Percentiles rank a stretch among this genome's conserved stretches.
Evolutionary conservation across 2,888 invertebrate species (phyloP).

Genomic region (Drosophila nigricruria): DNA sequence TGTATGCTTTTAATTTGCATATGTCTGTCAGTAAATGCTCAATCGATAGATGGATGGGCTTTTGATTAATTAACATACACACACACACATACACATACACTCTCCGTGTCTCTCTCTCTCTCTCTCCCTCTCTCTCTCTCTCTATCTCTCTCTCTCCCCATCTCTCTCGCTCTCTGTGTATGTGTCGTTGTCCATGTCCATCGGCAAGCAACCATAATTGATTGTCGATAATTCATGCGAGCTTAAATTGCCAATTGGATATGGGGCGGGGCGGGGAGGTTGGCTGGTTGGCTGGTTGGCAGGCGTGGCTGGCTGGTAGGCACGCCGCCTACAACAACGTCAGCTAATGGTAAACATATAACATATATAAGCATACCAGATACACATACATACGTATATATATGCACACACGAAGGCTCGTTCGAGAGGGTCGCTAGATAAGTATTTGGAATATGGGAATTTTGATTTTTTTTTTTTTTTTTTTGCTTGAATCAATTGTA

Average conservation of each 20-base stretch:
- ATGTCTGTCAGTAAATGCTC: slow-evolving; percentile 72
- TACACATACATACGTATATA: slow-evolving; percentile 18
- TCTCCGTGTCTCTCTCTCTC: slow-evolving; percentile 5
- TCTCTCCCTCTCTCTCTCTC: slow-evolving; percentile 12
- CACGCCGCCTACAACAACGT: slow-evolving; percentile 26
- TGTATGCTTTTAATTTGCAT: slow-evolving; percentile 77
- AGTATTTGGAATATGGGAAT: not conserved
- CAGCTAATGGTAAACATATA: slow-evolving; percentile 61
- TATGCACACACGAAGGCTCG: slow-evolving; percentile 2
- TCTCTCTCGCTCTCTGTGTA: slow-evolving; percentile 5
- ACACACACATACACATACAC: slow-evolving; percentile 25
- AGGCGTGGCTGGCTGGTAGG: slow-evolving; percentile 14
- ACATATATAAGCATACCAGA: slow-evolving; percentile 26
- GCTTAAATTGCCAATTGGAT: slow-evolving; percentile 83
- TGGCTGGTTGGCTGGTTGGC: not conserved
- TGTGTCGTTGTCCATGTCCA: slow-evolving; percentile 19
- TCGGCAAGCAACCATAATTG: slow-evolving; percentile 77
- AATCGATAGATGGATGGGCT: slow-evolving; percentile 77
- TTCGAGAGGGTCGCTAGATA: not conserved
- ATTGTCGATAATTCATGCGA: slow-evolving; percentile 83
- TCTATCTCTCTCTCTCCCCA: not conserved
- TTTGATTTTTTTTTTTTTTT: too few species aligned
- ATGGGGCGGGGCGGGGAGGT: not conserved
- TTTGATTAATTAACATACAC: slow-evolving; percentile 76
- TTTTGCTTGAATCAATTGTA: not conserved